These are phyloP conservation scores for Caenorhabditis uteleia DNA, from an alignment of 2,888 invertebrate species.

Conservation along the genomic window DNA sequence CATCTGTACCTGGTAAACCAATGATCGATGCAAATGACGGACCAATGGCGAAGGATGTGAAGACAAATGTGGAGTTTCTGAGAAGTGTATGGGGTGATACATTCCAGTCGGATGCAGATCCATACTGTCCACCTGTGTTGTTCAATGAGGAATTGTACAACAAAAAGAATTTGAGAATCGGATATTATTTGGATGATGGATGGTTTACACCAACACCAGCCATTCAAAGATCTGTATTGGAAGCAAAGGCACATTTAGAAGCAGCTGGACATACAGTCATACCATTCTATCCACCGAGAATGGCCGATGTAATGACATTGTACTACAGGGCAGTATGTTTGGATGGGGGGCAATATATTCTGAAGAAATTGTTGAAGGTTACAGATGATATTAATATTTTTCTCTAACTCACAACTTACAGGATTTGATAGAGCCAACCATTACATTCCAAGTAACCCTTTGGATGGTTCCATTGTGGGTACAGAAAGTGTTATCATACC, in stretches of 20 bases:
- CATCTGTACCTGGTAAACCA: slow-evolving; percentile 61
- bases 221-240: slow-evolving; percentile 48
- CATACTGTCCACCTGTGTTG: slow-evolving; percentile 60
- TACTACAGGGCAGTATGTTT: slow-evolving; percentile 49
- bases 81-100: slow-evolving; percentile 47
- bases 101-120: slow-evolving; percentile 51
- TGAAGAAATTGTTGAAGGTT: slow-evolving; percentile 45
- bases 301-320: slow-evolving; percentile 36
- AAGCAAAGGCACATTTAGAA: slow-evolving; percentile 41
- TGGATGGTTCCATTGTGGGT: slow-evolving; percentile 30
- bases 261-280: slow-evolving; percentile 48
- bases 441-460: slow-evolving; percentile 22
- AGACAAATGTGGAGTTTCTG: slow-evolving; percentile 50
- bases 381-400: neutral
- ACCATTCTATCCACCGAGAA: slow-evolving; percentile 49
- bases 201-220: slow-evolving; percentile 63
- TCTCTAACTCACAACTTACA: neutral
- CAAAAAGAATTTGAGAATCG: slow-evolving; percentile 41
- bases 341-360: slow-evolving; percentile 55
- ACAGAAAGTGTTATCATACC: slow-evolving; percentile 31
- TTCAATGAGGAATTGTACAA: slow-evolving; percentile 51
- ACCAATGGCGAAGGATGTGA: slow-evolving; percentile 58
- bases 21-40: slow-evolving; percentile 60
- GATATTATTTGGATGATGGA: slow-evolving; percentile 60
- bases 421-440: slow-evolving; percentile 42